Conservation (phyloP, 2,888 invertebrate species). For the Mythimna impura region DNA sequence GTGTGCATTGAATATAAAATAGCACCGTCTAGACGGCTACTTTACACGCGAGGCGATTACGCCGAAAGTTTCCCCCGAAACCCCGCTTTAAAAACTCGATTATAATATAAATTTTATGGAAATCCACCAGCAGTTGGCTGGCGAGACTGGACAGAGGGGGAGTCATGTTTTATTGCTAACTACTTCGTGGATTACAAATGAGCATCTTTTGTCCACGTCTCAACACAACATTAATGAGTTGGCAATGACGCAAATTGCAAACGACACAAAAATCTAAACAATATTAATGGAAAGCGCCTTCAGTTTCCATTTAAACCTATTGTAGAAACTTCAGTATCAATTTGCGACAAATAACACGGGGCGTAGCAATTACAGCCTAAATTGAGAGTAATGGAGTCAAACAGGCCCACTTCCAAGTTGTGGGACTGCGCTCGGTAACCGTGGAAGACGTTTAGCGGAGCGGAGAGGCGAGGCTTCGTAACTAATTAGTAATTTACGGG, state of each 20-base stretch:
- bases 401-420: slow-evolving; percentile 37
- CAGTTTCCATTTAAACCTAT: slow-evolving; percentile 53
- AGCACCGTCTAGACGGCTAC: slow-evolving; percentile 56
- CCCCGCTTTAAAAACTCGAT: slow-evolving; percentile 7
- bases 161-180: background rate
- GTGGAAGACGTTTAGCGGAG: slow-evolving; percentile 57
- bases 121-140: slow-evolving; percentile 11
- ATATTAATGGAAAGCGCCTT: slow-evolving; percentile 48
- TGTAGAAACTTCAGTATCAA: slow-evolving; percentile 46
- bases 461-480: slow-evolving; percentile 61
- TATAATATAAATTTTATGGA: slow-evolving; percentile 28
- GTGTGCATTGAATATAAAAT: slow-evolving; percentile 58
- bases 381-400: slow-evolving; percentile 59
- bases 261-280: slow-evolving; percentile 33
- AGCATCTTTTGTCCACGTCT: background rate
- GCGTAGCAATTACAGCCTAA: slow-evolving; percentile 56
- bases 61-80: slow-evolving; percentile 28
- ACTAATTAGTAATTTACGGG: slow-evolving; percentile 72
- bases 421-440: slow-evolving; percentile 31
- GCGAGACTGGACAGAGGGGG: background rate
- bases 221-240: slow-evolving; percentile 5
- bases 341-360: slow-evolving; percentile 55
- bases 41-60: slow-evolving; percentile 53
- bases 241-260: slow-evolving; percentile 33
- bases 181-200: background rate